Conservation (phyloP, 2,888 invertebrate genomes). For the Caradrina kadenii region DNA sequence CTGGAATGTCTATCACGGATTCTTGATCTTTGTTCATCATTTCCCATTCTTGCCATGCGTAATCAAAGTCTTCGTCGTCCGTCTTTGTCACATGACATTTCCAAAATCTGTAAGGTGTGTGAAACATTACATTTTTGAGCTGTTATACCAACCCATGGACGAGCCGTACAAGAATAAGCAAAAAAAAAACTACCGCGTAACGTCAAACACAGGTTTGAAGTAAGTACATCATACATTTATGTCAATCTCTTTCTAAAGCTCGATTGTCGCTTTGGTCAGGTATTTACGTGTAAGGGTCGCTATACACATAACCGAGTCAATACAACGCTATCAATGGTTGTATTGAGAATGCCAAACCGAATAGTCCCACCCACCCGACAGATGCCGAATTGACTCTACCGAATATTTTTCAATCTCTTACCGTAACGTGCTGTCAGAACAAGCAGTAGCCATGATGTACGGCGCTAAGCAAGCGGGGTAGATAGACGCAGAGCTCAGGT, state of each 20-base stretch:
- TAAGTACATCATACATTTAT: too few relatives aligned
- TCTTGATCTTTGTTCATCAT: constrained; percentile 94
- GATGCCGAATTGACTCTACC: too few relatives aligned
- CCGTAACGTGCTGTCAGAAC: constrained; percentile 97
- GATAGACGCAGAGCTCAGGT: constrained; percentile 98
- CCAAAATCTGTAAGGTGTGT: constrained; percentile 92
- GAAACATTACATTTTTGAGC: neutral
- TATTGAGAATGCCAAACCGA: too few relatives aligned
- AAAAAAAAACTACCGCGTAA: too few relatives aligned
- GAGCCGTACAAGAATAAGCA: too few relatives aligned
- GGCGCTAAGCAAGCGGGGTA: constrained; percentile 99
- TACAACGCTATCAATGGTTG: too few relatives aligned
- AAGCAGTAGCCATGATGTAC: constrained; percentile 98
- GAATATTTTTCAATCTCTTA: constrained; percentile 63
- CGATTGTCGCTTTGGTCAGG: neutral
- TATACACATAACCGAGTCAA: too few relatives aligned
- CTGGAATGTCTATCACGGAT: constrained; percentile 93
- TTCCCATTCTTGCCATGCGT: constrained; percentile 97
- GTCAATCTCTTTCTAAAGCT: neutral
- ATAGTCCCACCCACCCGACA: too few relatives aligned
- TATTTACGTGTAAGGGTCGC: too few relatives aligned
- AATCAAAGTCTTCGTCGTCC: constrained; percentile 87
- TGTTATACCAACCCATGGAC: neutral
- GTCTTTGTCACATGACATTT: constrained; percentile 92
- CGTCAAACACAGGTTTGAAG: too few relatives aligned